A percentile compares a stretch with the other conserved stretches of the same genome.
Evolutionary conservation across 2,113 vertebrate genomes (phyloP).

Genomic region (Manacus vitellinus): DNA sequence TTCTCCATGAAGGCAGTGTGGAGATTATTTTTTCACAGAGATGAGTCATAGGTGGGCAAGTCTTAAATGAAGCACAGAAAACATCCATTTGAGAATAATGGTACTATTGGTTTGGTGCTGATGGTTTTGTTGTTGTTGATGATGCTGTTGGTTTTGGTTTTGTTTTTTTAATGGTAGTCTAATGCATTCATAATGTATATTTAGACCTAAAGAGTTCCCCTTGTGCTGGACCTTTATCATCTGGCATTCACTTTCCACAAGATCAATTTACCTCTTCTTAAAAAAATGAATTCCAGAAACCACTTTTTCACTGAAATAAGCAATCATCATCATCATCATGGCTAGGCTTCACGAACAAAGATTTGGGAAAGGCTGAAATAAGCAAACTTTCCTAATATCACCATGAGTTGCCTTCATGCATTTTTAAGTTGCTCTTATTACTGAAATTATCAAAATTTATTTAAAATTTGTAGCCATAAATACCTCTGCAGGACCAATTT

Average conservation of each 20-base stretch:
- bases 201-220: background rate
- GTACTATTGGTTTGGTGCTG: background rate
- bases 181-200: background rate
- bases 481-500: background rate
- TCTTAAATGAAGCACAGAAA: conserved; percentile 71
- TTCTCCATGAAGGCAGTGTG: conserved; percentile 90
- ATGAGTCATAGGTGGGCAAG: conserved; percentile 85
- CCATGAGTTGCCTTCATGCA: background rate
- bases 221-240: background rate
- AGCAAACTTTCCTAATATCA: background rate
- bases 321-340: too few species aligned
- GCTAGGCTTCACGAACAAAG: too few species aligned
- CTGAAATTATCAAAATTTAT: background rate
- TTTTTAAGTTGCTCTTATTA: background rate
- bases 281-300: background rate
- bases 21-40: conserved; percentile 91
- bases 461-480: background rate
- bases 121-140: too few species aligned
- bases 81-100: background rate
- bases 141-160: background rate
- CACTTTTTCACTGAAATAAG: background rate
- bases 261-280: background rate
- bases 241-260: background rate
- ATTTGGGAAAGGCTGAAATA: background rate
- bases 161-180: background rate